Evolutionary conservation across 2,888 invertebrate genomes (phyloP).

Genomic region (Euzophera pinguis): DNA sequence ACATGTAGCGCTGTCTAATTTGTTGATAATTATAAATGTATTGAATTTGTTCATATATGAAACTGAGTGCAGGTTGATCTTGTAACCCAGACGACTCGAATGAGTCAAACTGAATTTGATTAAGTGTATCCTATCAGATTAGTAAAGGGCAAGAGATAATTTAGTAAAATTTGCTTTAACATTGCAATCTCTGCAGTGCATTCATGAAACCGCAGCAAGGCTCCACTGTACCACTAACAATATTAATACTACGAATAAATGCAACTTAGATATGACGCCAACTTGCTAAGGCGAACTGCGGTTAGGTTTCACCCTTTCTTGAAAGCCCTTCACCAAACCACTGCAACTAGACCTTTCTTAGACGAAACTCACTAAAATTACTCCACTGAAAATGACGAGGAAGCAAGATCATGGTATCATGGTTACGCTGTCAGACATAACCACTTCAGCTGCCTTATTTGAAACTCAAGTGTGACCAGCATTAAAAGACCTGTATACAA

Average conservation of each 20-base stretch:
- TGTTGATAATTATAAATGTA: too few relatives aligned
- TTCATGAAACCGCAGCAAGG: too few relatives aligned
- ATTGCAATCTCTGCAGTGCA: too few relatives aligned
- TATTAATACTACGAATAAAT: not conserved
- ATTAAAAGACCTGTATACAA: conserved; percentile 29
- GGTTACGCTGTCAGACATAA: conserved; percentile 54
- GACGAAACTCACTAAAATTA: conserved; percentile 44
- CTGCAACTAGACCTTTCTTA: conserved; percentile 36
- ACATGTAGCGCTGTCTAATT: too few relatives aligned
- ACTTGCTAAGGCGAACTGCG: conserved; percentile 40
- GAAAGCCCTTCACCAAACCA: conserved; percentile 48
- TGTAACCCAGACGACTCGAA: too few relatives aligned
- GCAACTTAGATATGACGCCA: not conserved
- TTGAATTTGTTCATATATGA: too few relatives aligned
- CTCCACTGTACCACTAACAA: not conserved
- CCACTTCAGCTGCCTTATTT: conserved; percentile 66
- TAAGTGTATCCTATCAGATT: too few relatives aligned
- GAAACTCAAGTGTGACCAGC: conserved; percentile 47
- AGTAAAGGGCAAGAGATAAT: too few relatives aligned
- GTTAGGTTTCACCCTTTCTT: conserved; percentile 47
- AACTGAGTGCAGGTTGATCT: too few relatives aligned
- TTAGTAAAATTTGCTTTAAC: too few relatives aligned
- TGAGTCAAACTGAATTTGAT: too few relatives aligned
- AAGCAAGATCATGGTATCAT: conserved; percentile 38
- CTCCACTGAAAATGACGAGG: conserved; percentile 30